Evolutionary conservation across 1,140 invertebrate species (phyloP).

Genomic region (Adoxophyes honmai): DNA sequence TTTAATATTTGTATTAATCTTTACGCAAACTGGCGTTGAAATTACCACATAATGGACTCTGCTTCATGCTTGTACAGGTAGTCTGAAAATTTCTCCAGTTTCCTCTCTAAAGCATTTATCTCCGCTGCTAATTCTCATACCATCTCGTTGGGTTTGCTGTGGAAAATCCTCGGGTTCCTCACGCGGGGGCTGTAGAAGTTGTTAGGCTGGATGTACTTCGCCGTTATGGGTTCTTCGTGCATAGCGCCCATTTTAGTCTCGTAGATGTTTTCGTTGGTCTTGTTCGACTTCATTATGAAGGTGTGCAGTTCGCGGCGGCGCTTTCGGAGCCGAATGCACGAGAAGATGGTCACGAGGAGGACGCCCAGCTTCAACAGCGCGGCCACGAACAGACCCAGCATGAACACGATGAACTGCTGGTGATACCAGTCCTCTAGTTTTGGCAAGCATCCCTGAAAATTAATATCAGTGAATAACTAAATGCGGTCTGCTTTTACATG

Average conservation of each 20-base stretch:
- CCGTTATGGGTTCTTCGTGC: conserved; percentile 60
- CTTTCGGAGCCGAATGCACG: conserved; percentile 79
- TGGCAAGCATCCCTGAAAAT: conserved; percentile 83
- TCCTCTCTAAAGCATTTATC: conserved; percentile 75
- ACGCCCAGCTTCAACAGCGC: conserved; percentile 84
- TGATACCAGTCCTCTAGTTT: conserved; percentile 87
- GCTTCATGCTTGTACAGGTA: conserved; percentile 71
- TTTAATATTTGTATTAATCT: no score
- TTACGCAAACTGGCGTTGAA: no score
- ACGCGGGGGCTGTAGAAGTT: conserved; percentile 72
- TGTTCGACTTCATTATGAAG: conserved; percentile 58
- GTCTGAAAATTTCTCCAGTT: conserved; percentile 72
- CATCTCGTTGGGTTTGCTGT: conserved; percentile 68
- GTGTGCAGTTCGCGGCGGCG: conserved; percentile 49
- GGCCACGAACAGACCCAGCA: conserved; percentile 81
- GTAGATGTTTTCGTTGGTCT: conserved; percentile 65
- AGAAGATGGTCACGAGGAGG: conserved; percentile 82
- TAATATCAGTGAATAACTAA: no score
- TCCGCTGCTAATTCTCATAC: conserved; percentile 76
- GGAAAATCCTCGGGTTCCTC: conserved; percentile 66
- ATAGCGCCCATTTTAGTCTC: conserved; percentile 47
- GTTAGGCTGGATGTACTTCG: conserved; percentile 71
- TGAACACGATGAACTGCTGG: conserved; percentile 84
- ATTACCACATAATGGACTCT: conserved; percentile 74
- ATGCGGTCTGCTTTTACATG: no score